Base-by-base conservation (phyloP, 2,113 vertebrate genomes). In the Atrichornis clamosus region DNA sequence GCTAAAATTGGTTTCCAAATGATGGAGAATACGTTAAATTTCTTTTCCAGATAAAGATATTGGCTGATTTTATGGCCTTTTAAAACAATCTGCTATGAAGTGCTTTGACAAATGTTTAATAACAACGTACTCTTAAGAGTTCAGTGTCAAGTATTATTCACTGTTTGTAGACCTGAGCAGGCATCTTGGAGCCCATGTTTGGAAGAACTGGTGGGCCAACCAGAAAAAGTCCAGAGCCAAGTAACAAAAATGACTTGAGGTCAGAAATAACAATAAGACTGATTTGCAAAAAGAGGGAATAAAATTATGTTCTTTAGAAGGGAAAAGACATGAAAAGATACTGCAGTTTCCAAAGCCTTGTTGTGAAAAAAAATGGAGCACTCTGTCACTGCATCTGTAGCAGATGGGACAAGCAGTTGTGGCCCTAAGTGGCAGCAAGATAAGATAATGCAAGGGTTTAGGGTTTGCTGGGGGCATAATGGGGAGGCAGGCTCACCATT, bases 361-460 rank as follows among this genome's bases (percentile, higher is more conserved):
- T 22, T 2, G 2, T 9, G 5, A 62, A 47, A 18, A 81, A 12
- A 8, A 78, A 49, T 21, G 26, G 16, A 67, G 10, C 12, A n/a
- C 47, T 56, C 23, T 39, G 14, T 33, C 44, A 35, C 32, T 35
- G n/a, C 3, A 5, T 30, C 52, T 56, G 9, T 19, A 42, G 35
- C 16, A 80, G 17, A 55, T 21, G 16, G 16, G 33, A 52, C 9
- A 67, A 24, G 11, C 13, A 67, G 8, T 7, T 70, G 46, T 0
- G 0, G 56, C 5, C 11, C 32, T 42, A 46, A n/a, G 23, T 0
- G 10, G 7, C 23, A 80, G 32, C 5, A 10, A 75, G 12, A 1
- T 53, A 24, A 69, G 49, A 50, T 20, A 59, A 15, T 13, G 6
- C 15, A 76, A 56, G 6, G 2, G 2, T 49, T 95, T 88, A 56